A percentile compares a stretch with the other conserved stretches of the same genome.
Conservation (phyloP, 2,888 invertebrate species). For the Heliconius charithonia region DNA sequence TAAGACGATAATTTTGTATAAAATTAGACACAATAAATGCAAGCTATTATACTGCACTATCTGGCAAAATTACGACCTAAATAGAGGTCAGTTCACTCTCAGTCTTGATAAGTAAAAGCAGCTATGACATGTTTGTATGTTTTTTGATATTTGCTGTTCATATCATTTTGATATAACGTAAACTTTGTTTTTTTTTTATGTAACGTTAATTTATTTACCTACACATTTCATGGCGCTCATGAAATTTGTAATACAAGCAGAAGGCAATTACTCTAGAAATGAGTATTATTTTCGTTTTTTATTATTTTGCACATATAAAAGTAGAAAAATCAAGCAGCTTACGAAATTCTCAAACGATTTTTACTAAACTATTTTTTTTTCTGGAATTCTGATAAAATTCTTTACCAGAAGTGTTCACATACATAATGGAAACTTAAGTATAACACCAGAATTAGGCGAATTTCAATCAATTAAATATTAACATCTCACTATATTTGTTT, state of each 20-base stretch:
- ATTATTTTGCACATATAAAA: neutral
- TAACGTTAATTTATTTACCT: neutral
- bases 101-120: slow-evolving; percentile 35
- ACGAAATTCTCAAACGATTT: neutral
- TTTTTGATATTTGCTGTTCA: neutral
- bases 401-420: neutral
- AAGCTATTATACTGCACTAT: slow-evolving; percentile 23
- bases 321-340: neutral
- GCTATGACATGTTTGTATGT: slow-evolving; percentile 18
- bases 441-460: neutral
- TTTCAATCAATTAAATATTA: no score
- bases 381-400: neutral
- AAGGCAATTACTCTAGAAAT: neutral
- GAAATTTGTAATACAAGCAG: slow-evolving; percentile 4
- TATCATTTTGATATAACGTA: neutral
- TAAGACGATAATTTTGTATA: slow-evolving; percentile 4
- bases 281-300: neutral
- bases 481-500: no score
- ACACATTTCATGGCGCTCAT: neutral
- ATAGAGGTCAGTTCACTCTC: slow-evolving; percentile 47
- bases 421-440: neutral
- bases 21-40: neutral
- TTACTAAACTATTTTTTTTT: neutral
- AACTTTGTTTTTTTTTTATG: neutral
- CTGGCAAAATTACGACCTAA: slow-evolving; percentile 43